Evolutionary conservation across 2,888 invertebrate species (phyloP).

Genomic region (Phania funesta): DNA sequence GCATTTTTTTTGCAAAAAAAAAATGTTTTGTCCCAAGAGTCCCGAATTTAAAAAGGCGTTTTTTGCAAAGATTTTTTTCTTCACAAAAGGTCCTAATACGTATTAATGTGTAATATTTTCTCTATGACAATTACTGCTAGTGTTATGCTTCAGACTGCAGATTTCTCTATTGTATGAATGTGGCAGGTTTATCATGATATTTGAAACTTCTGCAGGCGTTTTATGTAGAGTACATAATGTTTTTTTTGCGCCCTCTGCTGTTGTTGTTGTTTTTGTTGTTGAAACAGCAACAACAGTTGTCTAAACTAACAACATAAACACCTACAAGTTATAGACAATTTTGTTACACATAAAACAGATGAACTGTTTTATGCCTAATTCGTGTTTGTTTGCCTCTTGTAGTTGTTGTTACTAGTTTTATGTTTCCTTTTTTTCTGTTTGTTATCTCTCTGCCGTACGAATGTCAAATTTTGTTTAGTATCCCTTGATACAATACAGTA

Average conservation of each 20-base stretch:
- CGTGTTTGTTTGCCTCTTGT: conserved; percentile 48
- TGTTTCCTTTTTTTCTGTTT: not conserved
- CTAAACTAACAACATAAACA: conserved; percentile 55
- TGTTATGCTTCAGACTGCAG: not conserved
- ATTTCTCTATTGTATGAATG: not conserved
- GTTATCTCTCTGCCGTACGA: not conserved
- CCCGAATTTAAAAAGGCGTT: too few relatives aligned
- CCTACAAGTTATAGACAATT: conserved; percentile 65
- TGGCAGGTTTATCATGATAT: conserved; percentile 19
- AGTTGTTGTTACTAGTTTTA: conserved; percentile 7
- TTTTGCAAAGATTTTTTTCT: too few relatives aligned
- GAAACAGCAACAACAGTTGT: conserved; percentile 36
- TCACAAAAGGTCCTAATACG: too few relatives aligned
- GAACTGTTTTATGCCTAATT: conserved; percentile 62
- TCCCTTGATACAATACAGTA: not conserved
- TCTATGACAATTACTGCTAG: not conserved
- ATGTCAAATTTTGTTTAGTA: conserved; percentile 14
- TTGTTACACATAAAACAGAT: conserved; percentile 67
- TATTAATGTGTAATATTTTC: not conserved
- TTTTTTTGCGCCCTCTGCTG: not conserved
- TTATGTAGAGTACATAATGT: not conserved
- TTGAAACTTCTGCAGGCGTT: conserved; percentile 15
- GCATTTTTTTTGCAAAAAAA: too few relatives aligned
- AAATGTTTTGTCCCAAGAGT: too few relatives aligned
- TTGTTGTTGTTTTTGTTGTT: conserved; percentile 8